Percentiles rank a stretch among this genome's conserved stretches.
These are phyloP conservation scores for Meiosimyza platycephala DNA, from an alignment of 2,888 invertebrate genomes.

Conservation along the genomic window DNA sequence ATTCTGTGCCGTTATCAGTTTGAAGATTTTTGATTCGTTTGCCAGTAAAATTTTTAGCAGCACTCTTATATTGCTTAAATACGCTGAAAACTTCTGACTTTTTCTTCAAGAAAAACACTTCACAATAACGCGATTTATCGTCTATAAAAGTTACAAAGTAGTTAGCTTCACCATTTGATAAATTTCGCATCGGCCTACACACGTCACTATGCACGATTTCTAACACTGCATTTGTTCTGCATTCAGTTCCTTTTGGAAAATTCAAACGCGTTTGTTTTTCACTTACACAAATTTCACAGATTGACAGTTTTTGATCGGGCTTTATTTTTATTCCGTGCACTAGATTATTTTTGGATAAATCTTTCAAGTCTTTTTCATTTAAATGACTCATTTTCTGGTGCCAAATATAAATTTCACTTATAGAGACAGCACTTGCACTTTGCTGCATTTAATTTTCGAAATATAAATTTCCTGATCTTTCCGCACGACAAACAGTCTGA, in stretches of 20 bases:
- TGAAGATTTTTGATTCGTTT: neutral
- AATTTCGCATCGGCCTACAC: conserved; percentile 20
- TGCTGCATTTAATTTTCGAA: no score
- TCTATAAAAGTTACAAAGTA: conserved; percentile 39
- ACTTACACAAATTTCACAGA: no score
- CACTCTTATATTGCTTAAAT: conserved; percentile 12
- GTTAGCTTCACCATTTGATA: conserved; percentile 26
- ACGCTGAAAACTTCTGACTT: conserved; percentile 8
- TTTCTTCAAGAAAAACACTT: conserved; percentile 31
- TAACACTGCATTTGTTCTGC: conserved; percentile 25
- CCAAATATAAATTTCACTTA: no score
- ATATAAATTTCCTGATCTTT: no score
- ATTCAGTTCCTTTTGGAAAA: conserved; percentile 33
- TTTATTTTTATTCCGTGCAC: no score
- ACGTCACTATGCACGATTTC: conserved; percentile 32
- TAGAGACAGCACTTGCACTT: no score
- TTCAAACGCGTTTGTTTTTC: conserved; percentile 26
- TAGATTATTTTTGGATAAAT: no score
- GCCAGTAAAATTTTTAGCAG: neutral
- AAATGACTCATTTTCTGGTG: no score
- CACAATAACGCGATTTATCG: conserved; percentile 31
- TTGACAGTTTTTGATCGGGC: no score
- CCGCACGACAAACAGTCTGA: no score
- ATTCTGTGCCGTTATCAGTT: neutral
- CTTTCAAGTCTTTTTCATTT: no score